Conservation (phyloP, 2,113 vertebrate species). For the Saguinus midas region DNA sequence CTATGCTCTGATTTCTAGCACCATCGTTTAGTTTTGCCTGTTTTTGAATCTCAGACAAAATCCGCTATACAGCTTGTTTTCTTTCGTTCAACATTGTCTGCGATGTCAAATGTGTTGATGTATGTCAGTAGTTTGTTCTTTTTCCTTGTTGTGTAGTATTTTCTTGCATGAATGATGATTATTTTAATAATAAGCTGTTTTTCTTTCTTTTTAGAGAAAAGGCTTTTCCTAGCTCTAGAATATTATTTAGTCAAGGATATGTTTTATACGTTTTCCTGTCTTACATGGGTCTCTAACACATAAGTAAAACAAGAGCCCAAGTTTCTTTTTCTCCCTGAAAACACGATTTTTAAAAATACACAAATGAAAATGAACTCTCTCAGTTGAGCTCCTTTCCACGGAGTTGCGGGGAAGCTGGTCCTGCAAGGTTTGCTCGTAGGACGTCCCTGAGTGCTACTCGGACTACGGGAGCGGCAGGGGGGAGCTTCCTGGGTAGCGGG, state of each 20-base stretch:
- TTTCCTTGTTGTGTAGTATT: background rate
- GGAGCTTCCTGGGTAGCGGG: accelerated
- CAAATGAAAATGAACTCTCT: background rate
- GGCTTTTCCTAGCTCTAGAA: background rate
- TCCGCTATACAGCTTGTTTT: background rate
- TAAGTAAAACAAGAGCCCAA: background rate
- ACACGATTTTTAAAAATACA: background rate
- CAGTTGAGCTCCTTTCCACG: background rate
- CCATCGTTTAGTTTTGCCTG: background rate
- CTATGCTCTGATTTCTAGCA: background rate
- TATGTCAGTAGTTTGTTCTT: background rate
- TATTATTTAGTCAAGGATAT: background rate
- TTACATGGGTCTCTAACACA: background rate
- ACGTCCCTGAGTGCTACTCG: background rate
- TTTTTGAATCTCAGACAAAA: background rate
- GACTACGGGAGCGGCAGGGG: accelerated
- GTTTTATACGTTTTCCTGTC: background rate
- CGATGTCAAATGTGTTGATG: background rate
- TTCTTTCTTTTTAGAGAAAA: background rate
- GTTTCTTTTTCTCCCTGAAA: background rate
- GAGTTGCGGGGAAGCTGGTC: background rate
- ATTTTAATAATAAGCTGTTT: background rate
- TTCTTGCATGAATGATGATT: background rate
- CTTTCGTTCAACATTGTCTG: background rate
- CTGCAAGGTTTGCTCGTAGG: background rate